phyloP scores from a whole-genome alignment of 1,140 invertebrate species.

The Thereuonema tuberculata region DNA sequence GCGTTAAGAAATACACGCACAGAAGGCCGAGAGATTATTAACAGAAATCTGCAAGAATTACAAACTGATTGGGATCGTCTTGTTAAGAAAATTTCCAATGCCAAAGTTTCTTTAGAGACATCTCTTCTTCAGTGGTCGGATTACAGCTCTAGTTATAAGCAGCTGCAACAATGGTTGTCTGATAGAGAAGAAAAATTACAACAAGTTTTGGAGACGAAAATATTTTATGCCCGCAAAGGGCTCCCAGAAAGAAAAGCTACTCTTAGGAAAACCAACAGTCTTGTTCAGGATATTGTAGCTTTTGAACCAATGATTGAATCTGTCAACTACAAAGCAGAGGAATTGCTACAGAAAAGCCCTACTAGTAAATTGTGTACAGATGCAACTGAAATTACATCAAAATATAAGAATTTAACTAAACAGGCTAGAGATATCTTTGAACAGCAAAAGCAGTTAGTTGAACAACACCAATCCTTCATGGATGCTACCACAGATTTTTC shows the following conservation, averaged over 20 bases:
- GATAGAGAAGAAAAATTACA: conserved; percentile 88
- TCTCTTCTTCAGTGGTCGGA: conserved; percentile 88
- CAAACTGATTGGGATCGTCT: conserved; percentile 86
- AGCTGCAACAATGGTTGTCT: conserved; percentile 87
- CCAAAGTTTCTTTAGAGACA: conserved; percentile 83
- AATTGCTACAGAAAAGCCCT: conserved; percentile 58
- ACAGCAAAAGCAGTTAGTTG: conserved; percentile 79
- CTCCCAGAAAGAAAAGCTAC: conserved; percentile 73
- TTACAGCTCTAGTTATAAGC: conserved; percentile 78
- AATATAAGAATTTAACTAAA: conserved; percentile 77
- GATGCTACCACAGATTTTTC: conserved; percentile 82
- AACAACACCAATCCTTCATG: conserved; percentile 73
- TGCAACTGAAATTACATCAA: conserved; percentile 71
- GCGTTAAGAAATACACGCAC: conserved; percentile 71
- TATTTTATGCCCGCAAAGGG: conserved; percentile 13
- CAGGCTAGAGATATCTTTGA: conserved; percentile 76
- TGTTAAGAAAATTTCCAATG: conserved; percentile 79
- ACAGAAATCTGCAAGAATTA: conserved; percentile 70
- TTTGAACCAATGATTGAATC: conserved; percentile 92
- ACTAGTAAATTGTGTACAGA: conserved; percentile 23
- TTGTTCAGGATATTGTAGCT: conserved; percentile 85
- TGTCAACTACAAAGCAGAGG: conserved; percentile 77
- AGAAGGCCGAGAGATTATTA: conserved; percentile 76
- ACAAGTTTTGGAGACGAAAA: conserved; percentile 68
- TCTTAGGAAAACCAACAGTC: conserved; percentile 78